Percentiles rank a stretch among this genome's conserved stretches.
These are phyloP conservation scores for Thaumetopoea pityocampa DNA, from an alignment of 1,140 invertebrate species.

Conservation along the genomic window DNA sequence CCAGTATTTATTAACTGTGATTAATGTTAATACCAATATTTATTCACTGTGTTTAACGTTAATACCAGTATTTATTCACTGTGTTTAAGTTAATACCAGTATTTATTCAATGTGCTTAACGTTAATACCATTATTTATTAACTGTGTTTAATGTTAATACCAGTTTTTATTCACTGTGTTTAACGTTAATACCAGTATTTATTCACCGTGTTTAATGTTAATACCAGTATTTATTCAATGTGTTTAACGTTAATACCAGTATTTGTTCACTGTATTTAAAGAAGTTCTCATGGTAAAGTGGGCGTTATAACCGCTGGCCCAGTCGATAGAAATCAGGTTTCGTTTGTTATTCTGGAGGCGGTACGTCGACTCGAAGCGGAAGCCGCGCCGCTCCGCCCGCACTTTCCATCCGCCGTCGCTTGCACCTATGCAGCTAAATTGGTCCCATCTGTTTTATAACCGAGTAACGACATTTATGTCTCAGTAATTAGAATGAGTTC, in stretches of 20 bases:
- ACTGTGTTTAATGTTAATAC: too few species aligned
- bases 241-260: conserved; percentile 6
- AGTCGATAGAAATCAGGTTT: conserved; percentile 72
- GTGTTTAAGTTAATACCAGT: too few species aligned
- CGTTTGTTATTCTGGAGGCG: conserved; percentile 71
- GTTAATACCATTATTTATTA: too few species aligned
- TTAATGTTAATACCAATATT: too few species aligned
- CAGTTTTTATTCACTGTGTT: too few species aligned
- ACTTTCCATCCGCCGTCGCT: conserved; percentile 64
- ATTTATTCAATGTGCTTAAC: too few species aligned
- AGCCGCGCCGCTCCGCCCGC: conserved; percentile 41
- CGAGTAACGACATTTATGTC: conserved; percentile 3
- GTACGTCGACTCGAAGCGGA: conserved; percentile 40
- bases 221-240: conserved; percentile 7
- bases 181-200: too few species aligned
- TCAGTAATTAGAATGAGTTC: conserved; percentile 7
- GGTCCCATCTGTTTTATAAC: conserved; percentile 28
- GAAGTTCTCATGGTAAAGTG: conserved; percentile 33
- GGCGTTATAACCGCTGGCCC: conserved; percentile 42
- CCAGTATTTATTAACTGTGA: too few species aligned
- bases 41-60: too few species aligned
- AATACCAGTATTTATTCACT: too few species aligned
- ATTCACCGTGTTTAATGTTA: conserved; percentile 3
- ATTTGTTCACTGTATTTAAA: conserved; percentile 23
- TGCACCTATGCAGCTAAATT: conserved; percentile 38